Conservation (phyloP, 2,797 vertebrate genomes). For the Petrocephalus sullivani region DNA sequence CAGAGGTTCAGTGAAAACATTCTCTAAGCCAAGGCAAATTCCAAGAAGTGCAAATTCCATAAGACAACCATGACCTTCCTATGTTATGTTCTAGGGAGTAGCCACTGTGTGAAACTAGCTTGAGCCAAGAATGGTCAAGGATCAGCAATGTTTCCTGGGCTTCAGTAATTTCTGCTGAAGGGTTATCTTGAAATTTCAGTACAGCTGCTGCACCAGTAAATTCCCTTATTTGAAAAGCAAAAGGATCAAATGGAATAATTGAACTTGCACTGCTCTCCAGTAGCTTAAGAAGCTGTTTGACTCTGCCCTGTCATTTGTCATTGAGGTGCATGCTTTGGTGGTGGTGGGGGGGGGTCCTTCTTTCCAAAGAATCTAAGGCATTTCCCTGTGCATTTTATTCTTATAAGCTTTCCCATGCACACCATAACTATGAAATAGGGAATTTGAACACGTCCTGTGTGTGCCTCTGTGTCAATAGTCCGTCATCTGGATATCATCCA, state of each 20-base stretch:
- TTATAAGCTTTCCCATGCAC: background rate
- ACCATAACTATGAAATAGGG: background rate
- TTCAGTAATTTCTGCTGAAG: background rate
- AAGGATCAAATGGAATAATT: background rate
- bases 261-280: background rate
- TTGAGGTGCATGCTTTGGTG: background rate
- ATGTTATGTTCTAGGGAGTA: background rate
- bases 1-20: background rate
- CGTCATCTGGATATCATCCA: background rate
- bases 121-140: background rate
- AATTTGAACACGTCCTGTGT: background rate
- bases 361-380: background rate
- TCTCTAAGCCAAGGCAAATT: background rate
- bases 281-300: background rate
- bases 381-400: background rate
- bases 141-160: background rate
- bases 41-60: background rate
- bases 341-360: background rate
- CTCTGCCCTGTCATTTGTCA: background rate
- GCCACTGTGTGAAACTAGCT: background rate
- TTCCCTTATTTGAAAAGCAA: background rate
- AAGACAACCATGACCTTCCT: background rate
- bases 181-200: background rate
- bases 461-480: background rate
- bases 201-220: background rate